Percentiles rank a stretch among this genome's conserved stretches.
These are phyloP conservation scores for Ranitomeya imitator DNA, from an alignment of 2,113 vertebrate genomes.

Conservation along the genomic window DNA sequence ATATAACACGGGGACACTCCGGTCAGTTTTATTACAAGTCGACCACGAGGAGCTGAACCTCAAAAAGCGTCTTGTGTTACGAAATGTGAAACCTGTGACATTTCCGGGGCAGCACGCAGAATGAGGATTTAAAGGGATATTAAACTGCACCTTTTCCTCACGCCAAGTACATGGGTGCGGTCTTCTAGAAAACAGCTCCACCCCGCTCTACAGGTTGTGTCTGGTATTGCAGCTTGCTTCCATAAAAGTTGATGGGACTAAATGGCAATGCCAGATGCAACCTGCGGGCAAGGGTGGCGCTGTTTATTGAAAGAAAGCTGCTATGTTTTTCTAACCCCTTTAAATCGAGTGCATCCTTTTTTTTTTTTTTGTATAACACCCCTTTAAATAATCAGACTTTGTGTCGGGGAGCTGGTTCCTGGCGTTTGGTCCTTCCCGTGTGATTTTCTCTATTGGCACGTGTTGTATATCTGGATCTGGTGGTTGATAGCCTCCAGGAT, in stretches of 20 bases:
- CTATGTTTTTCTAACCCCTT: not conserved
- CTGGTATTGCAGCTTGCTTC: no score
- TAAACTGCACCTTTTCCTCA: not conserved
- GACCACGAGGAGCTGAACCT: not conserved
- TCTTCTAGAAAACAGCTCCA: no score
- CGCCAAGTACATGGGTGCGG: no score
- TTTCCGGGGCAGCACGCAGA: not conserved
- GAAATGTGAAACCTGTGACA: not conserved
- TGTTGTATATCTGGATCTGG: slow-evolving; percentile 98
- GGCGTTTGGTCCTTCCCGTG: not conserved
- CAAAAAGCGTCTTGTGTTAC: not conserved
- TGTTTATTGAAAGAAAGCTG: no score
- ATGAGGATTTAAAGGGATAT: slow-evolving; percentile 4
- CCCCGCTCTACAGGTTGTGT: no score
- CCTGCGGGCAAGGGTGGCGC: no score
- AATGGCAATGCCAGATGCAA: no score
- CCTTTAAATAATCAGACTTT: not conserved
- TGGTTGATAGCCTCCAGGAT: slow-evolving; percentile 92
- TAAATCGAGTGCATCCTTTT: not conserved
- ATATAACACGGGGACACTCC: not conserved
- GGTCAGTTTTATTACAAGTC: slow-evolving; percentile 11
- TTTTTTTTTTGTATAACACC: not conserved
- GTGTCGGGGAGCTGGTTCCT: not conserved
- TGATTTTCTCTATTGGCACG: slow-evolving; percentile 82
- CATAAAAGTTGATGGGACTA: no score